phyloP scores from a whole-genome alignment of 2,888 invertebrate genomes.

The Megalurothrips usitatus region DNA sequence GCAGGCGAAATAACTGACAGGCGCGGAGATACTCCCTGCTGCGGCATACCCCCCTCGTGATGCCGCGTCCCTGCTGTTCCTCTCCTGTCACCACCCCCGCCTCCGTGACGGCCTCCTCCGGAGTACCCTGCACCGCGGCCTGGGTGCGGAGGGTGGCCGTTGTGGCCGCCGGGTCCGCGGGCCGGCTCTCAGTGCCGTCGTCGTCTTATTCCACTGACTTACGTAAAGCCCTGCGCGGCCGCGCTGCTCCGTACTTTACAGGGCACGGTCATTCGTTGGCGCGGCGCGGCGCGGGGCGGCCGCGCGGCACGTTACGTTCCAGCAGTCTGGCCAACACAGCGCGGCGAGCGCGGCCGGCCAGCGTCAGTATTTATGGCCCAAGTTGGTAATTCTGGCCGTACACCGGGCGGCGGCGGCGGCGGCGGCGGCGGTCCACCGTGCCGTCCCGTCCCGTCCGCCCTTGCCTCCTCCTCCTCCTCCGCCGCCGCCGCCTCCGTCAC shows the following conservation, averaged over 20 bases:
- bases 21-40: too few relatives aligned
- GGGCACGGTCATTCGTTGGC: neutral
- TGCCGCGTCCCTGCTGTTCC: too few relatives aligned
- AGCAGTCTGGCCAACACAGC: neutral
- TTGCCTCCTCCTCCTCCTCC: neutral
- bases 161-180: too few relatives aligned
- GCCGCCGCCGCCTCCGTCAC: neutral
- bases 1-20: slow-evolving; percentile 1
- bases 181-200: too few relatives aligned
- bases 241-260: neutral
- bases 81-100: too few relatives aligned
- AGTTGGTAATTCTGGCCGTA: slow-evolving; percentile 22
- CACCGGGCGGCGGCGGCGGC: neutral
- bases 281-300: neutral
- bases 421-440: neutral
- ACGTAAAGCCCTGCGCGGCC: neutral
- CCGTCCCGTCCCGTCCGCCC: neutral
- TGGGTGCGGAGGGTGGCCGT: too few relatives aligned
- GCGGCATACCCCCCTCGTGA: too few relatives aligned
- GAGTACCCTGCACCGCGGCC: too few relatives aligned
- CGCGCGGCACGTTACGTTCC: neutral
- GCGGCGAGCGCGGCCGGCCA: neutral
- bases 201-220: neutral
- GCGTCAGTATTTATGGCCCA: slow-evolving; percentile 24
- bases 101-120: too few relatives aligned